A percentile compares a stretch with the other conserved stretches of the same genome.
These are phyloP conservation scores for Chaetura pelagica DNA, from an alignment of 2,113 vertebrate genomes.

Conservation along the genomic window DNA sequence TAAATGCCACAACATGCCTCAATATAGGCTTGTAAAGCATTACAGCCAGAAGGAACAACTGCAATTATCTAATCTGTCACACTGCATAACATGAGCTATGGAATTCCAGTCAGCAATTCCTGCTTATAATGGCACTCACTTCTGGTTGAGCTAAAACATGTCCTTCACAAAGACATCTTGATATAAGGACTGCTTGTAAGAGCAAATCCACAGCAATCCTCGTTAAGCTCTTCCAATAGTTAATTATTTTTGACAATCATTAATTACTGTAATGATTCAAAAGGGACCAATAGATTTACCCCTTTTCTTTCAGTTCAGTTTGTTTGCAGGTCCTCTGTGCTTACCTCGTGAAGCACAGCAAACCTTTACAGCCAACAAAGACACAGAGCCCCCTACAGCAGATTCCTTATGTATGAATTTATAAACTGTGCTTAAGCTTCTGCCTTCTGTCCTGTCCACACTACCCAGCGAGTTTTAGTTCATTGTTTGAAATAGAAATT, in stretches of 20 bases:
- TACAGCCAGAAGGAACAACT: not conserved
- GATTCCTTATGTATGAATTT: not conserved
- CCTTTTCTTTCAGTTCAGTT: not conserved
- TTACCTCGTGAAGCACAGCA: not conserved
- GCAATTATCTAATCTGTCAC: conserved; percentile 5
- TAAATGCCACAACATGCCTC: not conserved
- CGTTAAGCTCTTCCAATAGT: not conserved
- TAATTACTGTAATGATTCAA: not conserved
- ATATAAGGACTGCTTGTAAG: not conserved
- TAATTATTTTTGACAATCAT: not conserved
- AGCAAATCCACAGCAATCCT: not conserved
- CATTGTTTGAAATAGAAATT: not conserved
- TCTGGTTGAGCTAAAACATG: not conserved
- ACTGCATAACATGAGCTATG: not conserved
- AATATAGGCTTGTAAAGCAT: not conserved
- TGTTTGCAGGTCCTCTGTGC: not conserved
- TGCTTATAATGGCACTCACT: not conserved
- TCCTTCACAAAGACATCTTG: not conserved
- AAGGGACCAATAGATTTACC: not conserved
- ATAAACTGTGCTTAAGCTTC: not conserved
- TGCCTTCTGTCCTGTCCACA: not conserved
- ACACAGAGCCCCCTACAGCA: not conserved
- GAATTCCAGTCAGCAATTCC: not conserved
- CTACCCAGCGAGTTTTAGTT: not conserved
- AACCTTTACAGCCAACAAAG: not conserved